Base-by-base conservation (phyloP, 1,140 invertebrate species). In the Cotesia vestalis region DNA sequence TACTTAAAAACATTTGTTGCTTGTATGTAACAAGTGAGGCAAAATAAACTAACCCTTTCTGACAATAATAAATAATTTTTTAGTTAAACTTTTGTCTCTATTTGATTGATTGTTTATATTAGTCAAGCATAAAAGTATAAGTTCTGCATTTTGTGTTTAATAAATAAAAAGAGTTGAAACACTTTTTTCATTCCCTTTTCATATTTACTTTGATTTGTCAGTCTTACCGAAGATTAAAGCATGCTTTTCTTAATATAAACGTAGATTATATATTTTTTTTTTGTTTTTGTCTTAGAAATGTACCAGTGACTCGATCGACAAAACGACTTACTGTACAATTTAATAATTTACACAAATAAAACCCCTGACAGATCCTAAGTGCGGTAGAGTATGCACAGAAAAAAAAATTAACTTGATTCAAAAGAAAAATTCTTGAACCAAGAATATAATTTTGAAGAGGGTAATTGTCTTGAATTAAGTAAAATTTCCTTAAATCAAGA, bases 151-250 rank as follows among this genome's bases (percentile, higher is more conserved):
- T 64, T 53, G 61, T 64, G n/a, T 36, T 27, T 67, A 52, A 61
- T 52, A 55, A 27, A 34, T 59, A 35, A 34, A 67, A 36, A 52
- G 6, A 11, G 64, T 52, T 46, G 11, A 69, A 35, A 17, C 67
- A 60, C 53, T 46, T 60, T 62, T 55, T 51, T 27, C 27, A 27
- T 27, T 1, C 20, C 38, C 53, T 14, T 34, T 69, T 14, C 40
- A 52, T 61, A 38, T 40, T 63, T 64, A 66, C 55, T 79, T 78
- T 79, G 78, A 78, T 79, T 79, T 77, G 46, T 79, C 78, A 78
- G 78, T 79, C 78, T 79, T 78, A 76, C 74, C 72, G 71, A 75
- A 77, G 64, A 66, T 51, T 75, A 74, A 78, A 77, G 73, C 72
- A 76, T 75, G 64, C 64, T 46, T 76, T 72, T 60, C 27, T 61